Percentiles rank a stretch among this genome's conserved stretches.
Evolutionary conservation across 1,140 invertebrate genomes (phyloP).

Genomic region (Solenopsis fugax): DNA sequence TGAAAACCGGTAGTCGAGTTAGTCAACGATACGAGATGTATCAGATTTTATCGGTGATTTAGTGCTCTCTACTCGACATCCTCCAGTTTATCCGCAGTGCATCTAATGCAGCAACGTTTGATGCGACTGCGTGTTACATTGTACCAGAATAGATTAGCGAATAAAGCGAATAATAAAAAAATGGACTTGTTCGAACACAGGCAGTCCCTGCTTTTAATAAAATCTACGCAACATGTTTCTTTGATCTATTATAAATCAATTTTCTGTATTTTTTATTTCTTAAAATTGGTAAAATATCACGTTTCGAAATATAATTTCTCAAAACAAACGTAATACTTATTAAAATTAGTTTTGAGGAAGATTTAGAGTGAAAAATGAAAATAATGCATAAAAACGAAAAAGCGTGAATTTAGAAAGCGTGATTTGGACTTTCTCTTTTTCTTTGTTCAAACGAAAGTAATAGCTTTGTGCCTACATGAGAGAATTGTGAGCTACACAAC

Average conservation of each 20-base stretch:
- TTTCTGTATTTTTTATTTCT: neutral
- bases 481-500: neutral
- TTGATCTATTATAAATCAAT: neutral
- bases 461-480: neutral
- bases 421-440: neutral
- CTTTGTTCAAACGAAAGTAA: constrained; percentile 27
- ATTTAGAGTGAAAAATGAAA: neutral
- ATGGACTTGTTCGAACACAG: neutral
- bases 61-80: constrained; percentile 2
- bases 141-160: constrained; percentile 2
- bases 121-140: constrained; percentile 3
- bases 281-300: neutral
- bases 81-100: constrained; percentile 12
- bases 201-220: neutral
- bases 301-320: neutral
- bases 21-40: constrained; percentile 16
- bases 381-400: neutral
- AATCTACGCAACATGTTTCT: neutral
- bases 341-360: neutral
- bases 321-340: neutral
- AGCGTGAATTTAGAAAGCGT: neutral
- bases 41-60: constrained; percentile 57
- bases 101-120: constrained; percentile 33
- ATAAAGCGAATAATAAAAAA: constrained; percentile 25
- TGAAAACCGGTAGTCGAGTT: neutral